A percentile compares a stretch with the other conserved stretches of the same genome.
Conservation (phyloP, 2,888 invertebrate species). For the Ferrisia virgata region DNA sequence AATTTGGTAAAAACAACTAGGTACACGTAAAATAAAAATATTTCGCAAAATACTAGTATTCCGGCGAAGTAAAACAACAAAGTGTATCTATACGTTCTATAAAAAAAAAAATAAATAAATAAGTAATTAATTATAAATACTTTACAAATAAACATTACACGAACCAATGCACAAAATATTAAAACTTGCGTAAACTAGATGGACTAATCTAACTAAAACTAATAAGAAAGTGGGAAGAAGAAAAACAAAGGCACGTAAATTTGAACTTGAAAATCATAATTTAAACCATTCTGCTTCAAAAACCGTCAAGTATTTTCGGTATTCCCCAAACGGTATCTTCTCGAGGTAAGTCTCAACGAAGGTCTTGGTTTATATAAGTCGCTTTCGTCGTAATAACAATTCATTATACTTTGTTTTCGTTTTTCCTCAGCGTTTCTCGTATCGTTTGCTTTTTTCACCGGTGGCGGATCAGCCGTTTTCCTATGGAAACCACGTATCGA, state of each 20-base stretch:
- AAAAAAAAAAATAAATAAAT: not conserved
- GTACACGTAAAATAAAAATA: too few species aligned
- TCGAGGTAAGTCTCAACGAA: conserved; percentile 25
- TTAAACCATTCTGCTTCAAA: not conserved
- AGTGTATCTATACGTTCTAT: not conserved
- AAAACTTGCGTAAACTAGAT: not conserved
- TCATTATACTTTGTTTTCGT: conserved; percentile 17
- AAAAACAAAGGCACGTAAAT: not conserved
- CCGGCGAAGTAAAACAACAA: not conserved
- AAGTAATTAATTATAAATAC: too few species aligned
- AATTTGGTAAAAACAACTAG: conserved; percentile 29
- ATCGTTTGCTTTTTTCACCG: not conserved
- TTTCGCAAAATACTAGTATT: not conserved
- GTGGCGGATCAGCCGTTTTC: not conserved
- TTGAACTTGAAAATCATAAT: not conserved
- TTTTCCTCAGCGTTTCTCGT: not conserved
- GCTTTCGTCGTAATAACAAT: conserved; percentile 48
- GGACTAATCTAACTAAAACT: not conserved
- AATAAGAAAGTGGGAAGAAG: not conserved
- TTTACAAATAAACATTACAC: not conserved
- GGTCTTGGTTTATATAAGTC: conserved; percentile 50
- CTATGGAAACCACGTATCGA: conserved; percentile 17
- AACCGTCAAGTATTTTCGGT: not conserved
- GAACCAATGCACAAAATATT: not conserved
- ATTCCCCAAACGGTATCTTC: conserved; percentile 33